phyloP scores from a whole-genome alignment of 2,888 invertebrate genomes.

The Bruchidius siliquastri region DNA sequence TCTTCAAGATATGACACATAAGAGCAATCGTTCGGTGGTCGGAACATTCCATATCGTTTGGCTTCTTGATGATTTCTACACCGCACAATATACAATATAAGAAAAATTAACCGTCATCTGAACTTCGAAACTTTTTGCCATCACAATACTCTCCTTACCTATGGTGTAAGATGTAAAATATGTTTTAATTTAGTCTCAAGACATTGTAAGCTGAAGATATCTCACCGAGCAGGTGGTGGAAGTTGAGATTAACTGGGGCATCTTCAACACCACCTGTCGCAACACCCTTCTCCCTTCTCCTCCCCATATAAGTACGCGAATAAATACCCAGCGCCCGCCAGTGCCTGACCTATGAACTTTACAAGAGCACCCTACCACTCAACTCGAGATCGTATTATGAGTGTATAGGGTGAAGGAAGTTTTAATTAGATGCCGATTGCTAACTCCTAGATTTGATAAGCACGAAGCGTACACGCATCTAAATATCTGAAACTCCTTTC shows the following conservation, averaged over 20 bases:
- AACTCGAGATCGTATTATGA: background rate
- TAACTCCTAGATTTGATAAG: background rate
- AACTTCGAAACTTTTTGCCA: no score
- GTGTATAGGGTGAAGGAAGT: background rate
- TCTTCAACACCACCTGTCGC: background rate
- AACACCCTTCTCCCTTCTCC: background rate
- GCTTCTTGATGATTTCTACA: no score
- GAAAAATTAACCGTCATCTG: no score
- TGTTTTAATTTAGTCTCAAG: background rate
- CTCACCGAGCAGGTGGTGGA: background rate
- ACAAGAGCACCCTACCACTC: background rate
- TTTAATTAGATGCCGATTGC: background rate
- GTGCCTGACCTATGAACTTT: background rate
- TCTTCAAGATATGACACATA: no score
- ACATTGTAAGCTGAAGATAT: background rate
- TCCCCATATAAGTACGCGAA: background rate
- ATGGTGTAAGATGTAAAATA: no score
- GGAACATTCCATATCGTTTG: no score
- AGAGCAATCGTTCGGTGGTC: no score
- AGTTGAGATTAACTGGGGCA: background rate
- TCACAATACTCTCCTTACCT: no score
- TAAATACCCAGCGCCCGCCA: background rate
- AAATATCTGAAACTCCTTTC: no score
- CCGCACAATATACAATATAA: no score
- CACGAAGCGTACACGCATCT: no score